Evolutionary conservation across 2,888 invertebrate genomes (phyloP).

Genomic region (Drosophila nr. perissopoda): DNA sequence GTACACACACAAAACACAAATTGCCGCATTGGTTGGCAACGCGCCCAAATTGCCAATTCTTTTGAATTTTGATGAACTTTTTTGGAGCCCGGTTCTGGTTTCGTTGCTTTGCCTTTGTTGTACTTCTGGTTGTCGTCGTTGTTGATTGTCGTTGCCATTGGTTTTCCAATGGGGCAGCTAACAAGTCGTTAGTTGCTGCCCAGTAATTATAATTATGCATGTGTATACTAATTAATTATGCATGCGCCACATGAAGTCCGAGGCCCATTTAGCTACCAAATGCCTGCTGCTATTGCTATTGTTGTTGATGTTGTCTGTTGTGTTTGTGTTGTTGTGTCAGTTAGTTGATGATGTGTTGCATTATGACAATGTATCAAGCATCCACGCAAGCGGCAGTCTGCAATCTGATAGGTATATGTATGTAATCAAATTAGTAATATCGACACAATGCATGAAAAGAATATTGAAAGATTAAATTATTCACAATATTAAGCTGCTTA

Average conservation of each 20-base stretch:
- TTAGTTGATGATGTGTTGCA: conserved; percentile 34
- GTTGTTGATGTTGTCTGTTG: background rate
- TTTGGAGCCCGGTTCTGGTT: conserved; percentile 21
- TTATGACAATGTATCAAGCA: conserved; percentile 23
- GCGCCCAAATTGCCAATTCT: conserved; percentile 73
- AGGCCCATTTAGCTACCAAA: conserved; percentile 38
- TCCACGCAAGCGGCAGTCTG: background rate
- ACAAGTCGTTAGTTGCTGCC: conserved; percentile 53
- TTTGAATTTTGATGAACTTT: conserved; percentile 72
- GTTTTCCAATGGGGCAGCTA: conserved; percentile 21
- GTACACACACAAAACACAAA: conserved; percentile 40
- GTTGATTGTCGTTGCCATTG: conserved; percentile 23
- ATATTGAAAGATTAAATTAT: background rate
- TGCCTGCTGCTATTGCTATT: conserved; percentile 1
- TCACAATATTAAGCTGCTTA: background rate
- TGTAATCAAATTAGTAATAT: conserved; percentile 14
- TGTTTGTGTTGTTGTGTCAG: conserved; percentile 25
- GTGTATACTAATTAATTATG: conserved; percentile 72
- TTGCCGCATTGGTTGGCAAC: conserved; percentile 54
- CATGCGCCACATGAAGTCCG: conserved; percentile 51
- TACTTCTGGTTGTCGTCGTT: conserved; percentile 9
- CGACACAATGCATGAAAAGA: background rate
- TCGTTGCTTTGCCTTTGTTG: conserved; percentile 2
- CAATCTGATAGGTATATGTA: conserved; percentile 25
- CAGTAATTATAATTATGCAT: conserved; percentile 74